These are phyloP conservation scores for Pseudomyrmex cubaensis DNA, from an alignment of 1,140 invertebrate genomes.

Conservation along the genomic window DNA sequence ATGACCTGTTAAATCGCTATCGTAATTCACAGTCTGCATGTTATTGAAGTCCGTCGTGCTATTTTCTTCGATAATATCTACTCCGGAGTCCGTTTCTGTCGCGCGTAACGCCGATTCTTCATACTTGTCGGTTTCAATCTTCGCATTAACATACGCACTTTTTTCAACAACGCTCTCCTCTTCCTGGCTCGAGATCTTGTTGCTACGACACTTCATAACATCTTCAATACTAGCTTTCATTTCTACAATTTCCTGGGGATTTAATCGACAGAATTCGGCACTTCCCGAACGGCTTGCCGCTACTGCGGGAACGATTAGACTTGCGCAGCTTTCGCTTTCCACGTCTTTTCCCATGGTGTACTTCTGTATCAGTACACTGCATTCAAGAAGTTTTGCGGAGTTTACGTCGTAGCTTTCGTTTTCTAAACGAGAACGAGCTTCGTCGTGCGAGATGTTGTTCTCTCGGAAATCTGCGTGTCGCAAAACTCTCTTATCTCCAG, in stretches of 20 bases:
- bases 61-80: slow-evolving; percentile 49
- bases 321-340: slow-evolving; percentile 40
- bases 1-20: slow-evolving; percentile 36
- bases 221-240: not conserved
- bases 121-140: slow-evolving; percentile 24
- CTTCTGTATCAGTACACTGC: slow-evolving; percentile 47
- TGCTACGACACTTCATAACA: slow-evolving; percentile 27
- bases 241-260: slow-evolving; percentile 35
- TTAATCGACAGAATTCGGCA: slow-evolving; percentile 48
- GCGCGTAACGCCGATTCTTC: slow-evolving; percentile 8
- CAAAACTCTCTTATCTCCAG: slow-evolving; percentile 68
- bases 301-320: slow-evolving; percentile 8
- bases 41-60: slow-evolving; percentile 52
- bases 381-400: not conserved
- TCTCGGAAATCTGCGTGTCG: slow-evolving; percentile 66
- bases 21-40: slow-evolving; percentile 40
- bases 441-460: slow-evolving; percentile 35
- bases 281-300: slow-evolving; percentile 15
- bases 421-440: slow-evolving; percentile 30
- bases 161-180: slow-evolving; percentile 55
- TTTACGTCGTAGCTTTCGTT: slow-evolving; percentile 43
- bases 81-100: slow-evolving; percentile 33
- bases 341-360: slow-evolving; percentile 53
- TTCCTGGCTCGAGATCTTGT: slow-evolving; percentile 29
- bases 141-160: slow-evolving; percentile 46